Evolutionary conservation across 2,113 vertebrate genomes (phyloP), one percentile per base, ranked within the genome.

Genomic region (Diadophis punctatus): DNA sequence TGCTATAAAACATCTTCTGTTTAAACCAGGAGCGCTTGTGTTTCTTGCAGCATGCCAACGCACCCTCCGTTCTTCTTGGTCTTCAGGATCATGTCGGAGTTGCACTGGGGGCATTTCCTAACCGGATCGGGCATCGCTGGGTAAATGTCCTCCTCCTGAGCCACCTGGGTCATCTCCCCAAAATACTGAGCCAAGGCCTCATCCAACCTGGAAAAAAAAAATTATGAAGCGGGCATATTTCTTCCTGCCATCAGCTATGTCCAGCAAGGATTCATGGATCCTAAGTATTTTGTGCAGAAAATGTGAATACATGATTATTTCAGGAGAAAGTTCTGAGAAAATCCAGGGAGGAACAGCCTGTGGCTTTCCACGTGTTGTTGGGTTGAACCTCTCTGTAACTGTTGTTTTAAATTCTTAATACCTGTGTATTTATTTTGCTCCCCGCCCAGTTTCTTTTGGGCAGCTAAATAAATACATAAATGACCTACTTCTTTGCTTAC

Each of bases 21-120:
- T 48, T 30, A 10, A 58, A 8, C 4, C 1, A 46, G 4, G 53
- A 27, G 55, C 18, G 46, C 27, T n/a, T 8, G n/a, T 23, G 43
- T 52, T 56, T 1, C 30, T 52, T 53, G n/a, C 30, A 3, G 25
- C n/a, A 6, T 43, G 20, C 30, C 93, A 88, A 97, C 98, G 96
- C 90, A 99, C 99, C 98, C 95, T 84, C 99, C 98, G 0, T 96
- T 98, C 96, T 97, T 99, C 97, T 95, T 99, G 95, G 96, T 98
- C 97, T 98, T 99, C 93, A 99, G 97, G 56, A 99, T 98, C 99
- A 99, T 99, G 97, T 99, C 98, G 0, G 93, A 98, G 94, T 97
- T 97, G 96, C 99, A 99, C 93, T 98, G 97, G 0, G 99, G 99
- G 63, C 99, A 99, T 95, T 99, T 99, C 94, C 98, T 97, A 93